Conservation (phyloP, 2,113 vertebrate genomes). For the Tinamus guttatus region DNA sequence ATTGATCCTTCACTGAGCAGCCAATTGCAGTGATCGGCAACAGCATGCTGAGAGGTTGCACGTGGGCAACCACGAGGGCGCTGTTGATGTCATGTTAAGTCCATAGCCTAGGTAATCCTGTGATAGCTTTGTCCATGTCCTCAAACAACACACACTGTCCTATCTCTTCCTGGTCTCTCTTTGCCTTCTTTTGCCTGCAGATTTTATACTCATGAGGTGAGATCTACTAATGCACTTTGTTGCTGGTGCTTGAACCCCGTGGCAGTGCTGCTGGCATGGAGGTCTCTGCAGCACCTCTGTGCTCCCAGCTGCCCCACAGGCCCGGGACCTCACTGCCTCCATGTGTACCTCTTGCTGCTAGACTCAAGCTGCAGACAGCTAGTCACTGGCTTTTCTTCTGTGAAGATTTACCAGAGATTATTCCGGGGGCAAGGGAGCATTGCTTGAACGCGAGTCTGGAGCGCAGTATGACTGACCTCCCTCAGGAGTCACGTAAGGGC, state of each 20-base stretch:
- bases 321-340: neutral
- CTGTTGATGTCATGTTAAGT: no score
- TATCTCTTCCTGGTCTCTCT: neutral
- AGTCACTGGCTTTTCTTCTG: no score
- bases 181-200: neutral
- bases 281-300: no score
- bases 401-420: neutral
- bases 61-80: neutral
- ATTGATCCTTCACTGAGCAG: neutral
- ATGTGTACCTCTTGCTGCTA: neutral
- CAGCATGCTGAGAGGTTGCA: neutral
- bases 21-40: neutral
- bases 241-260: neutral
- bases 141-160: neutral
- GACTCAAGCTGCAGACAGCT: no score
- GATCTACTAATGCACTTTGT: neutral
- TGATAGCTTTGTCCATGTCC: neutral
- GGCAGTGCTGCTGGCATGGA: neutral
- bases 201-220: no score
- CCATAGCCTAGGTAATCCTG: neutral
- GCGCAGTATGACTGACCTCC: neutral
- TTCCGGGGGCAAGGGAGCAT: no score
- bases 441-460: no score
- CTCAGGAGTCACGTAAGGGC: no score
- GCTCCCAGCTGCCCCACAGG: neutral